These are phyloP conservation scores for Papilio demoleus DNA, from an alignment of 2,888 invertebrate species.

Conservation along the genomic window DNA sequence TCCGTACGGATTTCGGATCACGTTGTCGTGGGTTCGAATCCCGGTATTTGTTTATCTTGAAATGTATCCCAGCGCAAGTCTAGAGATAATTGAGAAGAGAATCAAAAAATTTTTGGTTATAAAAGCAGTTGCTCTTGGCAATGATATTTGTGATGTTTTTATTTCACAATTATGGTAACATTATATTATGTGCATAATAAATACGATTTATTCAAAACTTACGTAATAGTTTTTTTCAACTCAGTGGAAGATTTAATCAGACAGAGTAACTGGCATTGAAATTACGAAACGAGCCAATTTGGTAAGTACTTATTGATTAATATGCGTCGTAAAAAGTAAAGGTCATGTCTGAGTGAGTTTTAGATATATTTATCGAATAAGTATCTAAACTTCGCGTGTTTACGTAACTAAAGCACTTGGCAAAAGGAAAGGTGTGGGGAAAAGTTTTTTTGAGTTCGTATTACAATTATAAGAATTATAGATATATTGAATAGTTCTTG, in stretches of 20 bases:
- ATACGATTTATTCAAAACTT: neutral
- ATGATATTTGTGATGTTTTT: neutral
- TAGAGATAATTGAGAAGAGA: too few relatives aligned
- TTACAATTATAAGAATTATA: neutral
- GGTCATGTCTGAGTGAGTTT: conserved; percentile 3
- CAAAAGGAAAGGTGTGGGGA: too few relatives aligned
- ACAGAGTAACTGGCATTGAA: conserved; percentile 21
- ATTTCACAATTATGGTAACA: neutral
- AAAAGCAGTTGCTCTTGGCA: too few relatives aligned
- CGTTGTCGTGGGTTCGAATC: too few relatives aligned
- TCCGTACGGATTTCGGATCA: too few relatives aligned
- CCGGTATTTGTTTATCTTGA: too few relatives aligned
- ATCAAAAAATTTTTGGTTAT: too few relatives aligned
- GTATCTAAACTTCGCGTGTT: neutral
- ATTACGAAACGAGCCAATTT: conserved; percentile 24
- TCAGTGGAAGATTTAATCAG: neutral
- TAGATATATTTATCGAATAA: neutral
- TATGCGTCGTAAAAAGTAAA: conserved; percentile 21
- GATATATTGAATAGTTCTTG: too few relatives aligned
- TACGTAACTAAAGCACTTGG: neutral
- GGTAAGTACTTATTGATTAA: conserved; percentile 26
- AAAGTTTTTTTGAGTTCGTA: neutral
- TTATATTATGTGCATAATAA: neutral
- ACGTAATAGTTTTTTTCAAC: neutral
- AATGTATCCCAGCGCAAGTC: too few relatives aligned